Evolutionary conservation across 2,113 vertebrate species (phyloP).

Genomic region (Nerophis lumbriciformis): DNA sequence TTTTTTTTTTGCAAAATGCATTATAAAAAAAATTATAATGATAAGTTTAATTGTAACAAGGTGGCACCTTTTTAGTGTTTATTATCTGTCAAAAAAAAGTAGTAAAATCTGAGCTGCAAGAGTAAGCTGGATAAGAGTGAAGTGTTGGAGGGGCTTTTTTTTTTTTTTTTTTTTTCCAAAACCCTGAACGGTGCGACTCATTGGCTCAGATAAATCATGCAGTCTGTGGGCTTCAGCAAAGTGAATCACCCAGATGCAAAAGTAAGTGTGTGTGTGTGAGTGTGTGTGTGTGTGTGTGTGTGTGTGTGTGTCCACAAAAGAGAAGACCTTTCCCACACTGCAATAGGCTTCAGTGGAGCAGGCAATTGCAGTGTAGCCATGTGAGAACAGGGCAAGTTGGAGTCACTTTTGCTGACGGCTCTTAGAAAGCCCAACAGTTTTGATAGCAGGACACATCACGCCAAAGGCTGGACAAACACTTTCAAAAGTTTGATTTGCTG

Average conservation of each 20-base stretch:
- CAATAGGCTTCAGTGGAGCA: constrained; percentile 76
- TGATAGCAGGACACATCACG: constrained; percentile 60
- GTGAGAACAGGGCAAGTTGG: constrained; percentile 75
- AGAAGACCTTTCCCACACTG: constrained; percentile 73
- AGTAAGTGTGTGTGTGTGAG: constrained; percentile 37
- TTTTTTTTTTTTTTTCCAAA: constrained; percentile 21
- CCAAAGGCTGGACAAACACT: constrained; percentile 60
- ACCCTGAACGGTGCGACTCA: constrained; percentile 47
- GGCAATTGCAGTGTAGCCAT: constrained; percentile 80
- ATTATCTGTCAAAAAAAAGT: neutral
- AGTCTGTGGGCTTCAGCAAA: constrained; percentile 65
- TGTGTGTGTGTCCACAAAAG: constrained; percentile 70
- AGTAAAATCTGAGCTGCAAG: constrained; percentile 17
- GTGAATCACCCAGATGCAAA: constrained; percentile 70
- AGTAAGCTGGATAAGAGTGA: constrained; percentile 32
- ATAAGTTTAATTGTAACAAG: neutral
- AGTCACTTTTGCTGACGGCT: constrained; percentile 72
- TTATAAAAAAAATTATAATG: neutral
- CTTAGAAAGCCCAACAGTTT: constrained; percentile 65
- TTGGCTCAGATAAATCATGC: constrained; percentile 71
- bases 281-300: constrained; percentile 38
- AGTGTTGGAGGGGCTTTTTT: constrained; percentile 22
- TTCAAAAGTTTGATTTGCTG: constrained; percentile 21
- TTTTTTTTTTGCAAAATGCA: too few relatives aligned
- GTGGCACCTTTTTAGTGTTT: neutral